Percentiles rank a stretch among this genome's conserved stretches.
These are phyloP conservation scores for Muraenolepis orangiensis DNA, from an alignment of 2,797 vertebrate species.

Conservation along the genomic window DNA sequence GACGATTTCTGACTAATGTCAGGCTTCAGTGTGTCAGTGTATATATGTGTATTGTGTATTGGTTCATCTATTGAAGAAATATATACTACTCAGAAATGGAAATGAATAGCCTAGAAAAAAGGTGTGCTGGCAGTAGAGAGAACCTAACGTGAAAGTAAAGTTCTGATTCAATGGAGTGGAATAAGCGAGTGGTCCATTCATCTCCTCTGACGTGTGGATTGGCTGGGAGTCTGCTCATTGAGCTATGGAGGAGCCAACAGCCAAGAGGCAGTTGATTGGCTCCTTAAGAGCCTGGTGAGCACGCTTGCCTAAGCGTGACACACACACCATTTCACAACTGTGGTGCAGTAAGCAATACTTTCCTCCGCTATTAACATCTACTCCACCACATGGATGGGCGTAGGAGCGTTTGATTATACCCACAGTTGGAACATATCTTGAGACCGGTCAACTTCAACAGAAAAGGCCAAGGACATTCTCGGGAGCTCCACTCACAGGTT, in stretches of 20 bases:
- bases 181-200: neutral
- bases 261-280: conserved; percentile 5
- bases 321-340: neutral
- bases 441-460: neutral
- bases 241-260: neutral
- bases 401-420: neutral
- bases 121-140: neutral
- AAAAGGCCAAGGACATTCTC: neutral
- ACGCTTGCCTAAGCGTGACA: neutral
- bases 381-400: neutral
- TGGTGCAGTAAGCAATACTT: neutral
- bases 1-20: neutral
- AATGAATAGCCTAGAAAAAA: neutral
- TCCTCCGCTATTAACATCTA: neutral
- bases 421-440: neutral
- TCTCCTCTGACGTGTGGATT: neutral
- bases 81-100: neutral
- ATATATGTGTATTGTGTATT: neutral
- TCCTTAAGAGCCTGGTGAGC: neutral
- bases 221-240: neutral
- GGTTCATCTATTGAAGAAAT: neutral
- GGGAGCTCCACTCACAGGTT: neutral
- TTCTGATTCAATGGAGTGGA: neutral
- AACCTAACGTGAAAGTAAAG: neutral
- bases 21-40: neutral